Base-by-base conservation (phyloP, 2,797 vertebrate genomes). In the Fratercula arctica region DNA sequence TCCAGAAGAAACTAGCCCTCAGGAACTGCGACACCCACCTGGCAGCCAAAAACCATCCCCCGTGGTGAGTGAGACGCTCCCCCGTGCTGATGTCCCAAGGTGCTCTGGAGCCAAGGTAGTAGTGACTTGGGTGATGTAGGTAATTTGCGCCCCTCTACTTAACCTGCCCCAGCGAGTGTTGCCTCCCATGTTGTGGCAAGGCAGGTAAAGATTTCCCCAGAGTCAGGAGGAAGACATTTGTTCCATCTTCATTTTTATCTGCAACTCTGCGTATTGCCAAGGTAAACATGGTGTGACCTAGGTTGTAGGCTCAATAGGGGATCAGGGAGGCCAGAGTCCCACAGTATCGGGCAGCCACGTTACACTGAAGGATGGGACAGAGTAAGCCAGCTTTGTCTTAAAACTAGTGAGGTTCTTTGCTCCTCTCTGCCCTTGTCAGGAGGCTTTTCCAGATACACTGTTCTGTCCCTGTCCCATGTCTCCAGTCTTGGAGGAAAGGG, bases 1-100 rank as follows among this genome's bases (percentile, higher is more conserved):
- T 46, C 53, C 81, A 98, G 98, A 98, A 96, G 98, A 98, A 85
- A 84, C 94, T 93, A 97, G 59, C 86, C 72, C 97, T 80, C 98
- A 98, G 97, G 98, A 98, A 93, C 93, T 97, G 73, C 97, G 91
- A 60, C 97, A 98, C 41, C 72, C 95, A 15, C 93, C 97, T 68
- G 85, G 94, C 91, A 96, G 79, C 87, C 98, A 98, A 97, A 98
- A 98, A 45, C 83, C 97, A 75, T 94, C 96, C 33, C 85, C 97
- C 4, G 97, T 89, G 96, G 98, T 98, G 97, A 98, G 98, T 98
- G 92, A 91, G 61, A 79, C 28, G 9, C 68, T 95, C 33, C 46
- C 84, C 39, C 2, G 0, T 73, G 76, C 78, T 81, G 94, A 92
- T 54, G 16, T 88, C 79, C 59, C 89, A 60, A 59, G 50, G 82